phyloP scores from a whole-genome alignment of 1,140 invertebrate genomes.

The Chrysopa pallens region DNA sequence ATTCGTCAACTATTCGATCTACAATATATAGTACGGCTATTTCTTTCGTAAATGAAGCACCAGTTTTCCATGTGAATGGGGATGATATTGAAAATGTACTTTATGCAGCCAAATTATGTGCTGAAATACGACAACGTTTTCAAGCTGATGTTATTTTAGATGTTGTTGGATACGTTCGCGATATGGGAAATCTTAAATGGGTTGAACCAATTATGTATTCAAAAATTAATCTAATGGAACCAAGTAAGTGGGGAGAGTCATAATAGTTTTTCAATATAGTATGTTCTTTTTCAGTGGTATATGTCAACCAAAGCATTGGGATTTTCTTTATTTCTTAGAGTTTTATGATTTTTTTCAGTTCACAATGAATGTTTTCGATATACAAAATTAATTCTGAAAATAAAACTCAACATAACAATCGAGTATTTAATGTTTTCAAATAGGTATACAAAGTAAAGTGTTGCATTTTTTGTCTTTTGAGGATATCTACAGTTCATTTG shows the following conservation, averaged over 20 bases:
- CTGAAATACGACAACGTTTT: conserved; percentile 68
- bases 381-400: too few species aligned
- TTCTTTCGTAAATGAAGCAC: conserved; percentile 71
- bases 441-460: too few species aligned
- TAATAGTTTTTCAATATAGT: too few species aligned
- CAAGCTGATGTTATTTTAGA: conserved; percentile 84
- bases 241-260: conserved; percentile 10
- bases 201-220: conserved; percentile 94
- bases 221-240: conserved; percentile 48
- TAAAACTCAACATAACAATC: too few species aligned
- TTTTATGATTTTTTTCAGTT: too few species aligned
- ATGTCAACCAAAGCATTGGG: too few species aligned
- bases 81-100: conserved; percentile 85
- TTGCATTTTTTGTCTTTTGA: too few species aligned
- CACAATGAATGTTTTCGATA: too few species aligned
- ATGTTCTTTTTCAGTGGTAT: too few species aligned
- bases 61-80: conserved; percentile 90
- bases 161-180: conserved; percentile 68
- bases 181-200: conserved; percentile 88
- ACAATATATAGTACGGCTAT: conserved; percentile 43
- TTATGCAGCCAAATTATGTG: conserved; percentile 65
- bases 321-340: too few species aligned
- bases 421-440: too few species aligned
- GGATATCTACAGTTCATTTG: too few species aligned
- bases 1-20: conserved; percentile 55